Base-by-base conservation (phyloP, 30 jellyfish, hydroid and myxozoan species). In the Haliclystus octoradiatus region DNA sequence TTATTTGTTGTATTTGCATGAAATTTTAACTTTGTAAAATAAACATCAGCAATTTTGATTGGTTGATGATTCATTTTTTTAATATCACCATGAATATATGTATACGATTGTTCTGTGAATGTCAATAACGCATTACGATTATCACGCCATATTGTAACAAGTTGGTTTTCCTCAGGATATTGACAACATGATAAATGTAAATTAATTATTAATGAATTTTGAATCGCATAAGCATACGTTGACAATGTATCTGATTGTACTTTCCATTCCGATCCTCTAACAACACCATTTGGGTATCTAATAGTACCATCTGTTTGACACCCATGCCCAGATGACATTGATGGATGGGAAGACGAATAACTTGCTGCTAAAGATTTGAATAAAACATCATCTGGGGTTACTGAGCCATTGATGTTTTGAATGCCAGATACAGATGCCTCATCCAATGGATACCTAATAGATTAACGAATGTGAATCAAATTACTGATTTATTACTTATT, bases 121-220 rank as follows among this genome's bases (percentile, higher is more conserved):
- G 70, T 57, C 61, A 85, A 0, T 51, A 93, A 65, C 0, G 94
- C 71, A 33, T 93, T 95, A 32, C 69, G 71, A 52, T 78, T 80
- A 1, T 82, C 92, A 34, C 74, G 89, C 97, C 97, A 93, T 2
- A 76, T 69, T 13, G 77, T 50, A 3, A 69, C 73, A 26, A 93
- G 92, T 50, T 51, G 84, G 30, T 63, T 28, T 50, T 77, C 89
- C 7, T 69, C 62, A 47, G 99, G 99, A 33, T 53, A 80, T 19
- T 81, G 93, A 66, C 95, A 84, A 71, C 99, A 93, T 0, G 97
- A 75, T 4, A 93, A 14, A 33, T 75, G 94, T 31, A 88, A 14
- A 24, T 80, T 74, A 25, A 93, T 35, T 50, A 69, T 92, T n/a
- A 77, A 76, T 1, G 85, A 72, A 71, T 93, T 85, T 46, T 65